Evolutionary conservation across 2,113 vertebrate genomes (phyloP).

Genomic region (Narcine bancroftii): DNA sequence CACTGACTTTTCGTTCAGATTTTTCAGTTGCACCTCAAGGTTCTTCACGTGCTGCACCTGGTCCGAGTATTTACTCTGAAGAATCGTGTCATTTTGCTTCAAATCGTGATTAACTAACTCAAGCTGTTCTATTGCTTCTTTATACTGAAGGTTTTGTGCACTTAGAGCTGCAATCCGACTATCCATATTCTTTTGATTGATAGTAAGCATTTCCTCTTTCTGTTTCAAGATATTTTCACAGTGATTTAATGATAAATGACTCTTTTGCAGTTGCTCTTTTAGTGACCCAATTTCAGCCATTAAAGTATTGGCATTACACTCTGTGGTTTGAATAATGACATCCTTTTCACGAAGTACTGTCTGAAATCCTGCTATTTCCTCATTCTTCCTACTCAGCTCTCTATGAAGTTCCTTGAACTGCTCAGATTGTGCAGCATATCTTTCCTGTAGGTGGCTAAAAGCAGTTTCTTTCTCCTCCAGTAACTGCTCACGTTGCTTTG

Average conservation of each 20-base stretch:
- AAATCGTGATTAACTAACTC: constrained; percentile 52
- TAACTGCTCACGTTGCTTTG: constrained; percentile 41
- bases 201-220: constrained; percentile 53
- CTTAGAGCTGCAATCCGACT: constrained; percentile 59
- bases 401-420: constrained; percentile 47
- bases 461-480: constrained; percentile 53
- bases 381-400: constrained; percentile 51
- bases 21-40: constrained; percentile 55
- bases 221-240: constrained; percentile 52
- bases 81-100: constrained; percentile 62
- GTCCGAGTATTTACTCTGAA: constrained; percentile 55
- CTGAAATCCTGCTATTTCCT: constrained; percentile 50
- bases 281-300: constrained; percentile 49
- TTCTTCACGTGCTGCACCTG: constrained; percentile 56
- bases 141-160: constrained; percentile 55
- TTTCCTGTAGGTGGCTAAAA: constrained; percentile 62
- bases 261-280: constrained; percentile 50
- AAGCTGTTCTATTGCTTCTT: constrained; percentile 58
- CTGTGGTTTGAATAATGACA: constrained; percentile 43
- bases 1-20: constrained; percentile 53
- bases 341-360: constrained; percentile 49
- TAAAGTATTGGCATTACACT: constrained; percentile 45
- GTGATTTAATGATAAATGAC: constrained; percentile 42
- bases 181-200: constrained; percentile 48
- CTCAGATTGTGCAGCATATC: constrained; percentile 52